Base-by-base conservation (phyloP, 2,113 vertebrate species). In the Macquaria australasica region DNA sequence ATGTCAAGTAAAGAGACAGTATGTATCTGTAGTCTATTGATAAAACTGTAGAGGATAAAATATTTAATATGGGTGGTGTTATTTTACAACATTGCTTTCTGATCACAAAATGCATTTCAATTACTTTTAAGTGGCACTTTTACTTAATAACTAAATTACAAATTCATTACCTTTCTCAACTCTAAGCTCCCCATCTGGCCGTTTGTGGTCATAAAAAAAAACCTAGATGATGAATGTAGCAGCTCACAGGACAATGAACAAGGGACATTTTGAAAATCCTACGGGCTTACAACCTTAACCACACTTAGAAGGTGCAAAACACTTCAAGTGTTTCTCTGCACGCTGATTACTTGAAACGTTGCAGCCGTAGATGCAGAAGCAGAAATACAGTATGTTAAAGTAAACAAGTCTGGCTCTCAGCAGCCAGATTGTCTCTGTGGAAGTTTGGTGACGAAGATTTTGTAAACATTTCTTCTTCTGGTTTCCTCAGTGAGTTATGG, bases 231-330 rank as follows among this genome's bases (percentile, higher is more conserved):
- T 74, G 56, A 74, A 74, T 62, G n/a, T 60, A 31, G n/a, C 72
- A 59, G 72, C 72, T 31, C 72, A 60, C 56, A 31, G 72, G 72
- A 73, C 9, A 48, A 74, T 59, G 43, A 48, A 10, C 56, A 31
- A 9, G 43, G 73, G 11, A 62, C 41, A 60, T 74, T n/a, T 39
- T 51, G 28, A 53, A 76, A 76, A 63, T 60, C 72, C 16, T 31
- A 2, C 14, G 16, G 28, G 25, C 18, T 31, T 45, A 45, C 8
- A 60, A 53, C 69, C n/a, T 37, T 37, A 51, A 55, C 20, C 28
- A 53, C 48, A 37, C 50, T 15, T 55, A 56, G 50, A 41, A 41
- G 51, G 21, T 39, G 31, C 23, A 72, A 50, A 62, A 75, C 43
- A 34, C n/a, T n/a, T n/a, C 20, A 21, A 28, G 56, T 45, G 72